Conservation (phyloP, 92 coral and sea anemone genomes). For the Palythoa grandis region DNA sequence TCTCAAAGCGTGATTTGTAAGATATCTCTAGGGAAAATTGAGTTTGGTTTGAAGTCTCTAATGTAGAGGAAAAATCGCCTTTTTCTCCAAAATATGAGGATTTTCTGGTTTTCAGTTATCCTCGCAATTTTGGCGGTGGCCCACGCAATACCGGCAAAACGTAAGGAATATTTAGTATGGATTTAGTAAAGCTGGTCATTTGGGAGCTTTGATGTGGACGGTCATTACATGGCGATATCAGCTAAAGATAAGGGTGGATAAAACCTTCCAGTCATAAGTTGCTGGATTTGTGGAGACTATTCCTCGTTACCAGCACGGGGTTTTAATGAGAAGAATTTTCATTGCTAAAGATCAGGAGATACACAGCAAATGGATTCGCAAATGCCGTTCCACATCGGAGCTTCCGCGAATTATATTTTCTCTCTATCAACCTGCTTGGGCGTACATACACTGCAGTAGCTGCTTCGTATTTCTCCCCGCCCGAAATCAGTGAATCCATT, state of each 20-base stretch:
- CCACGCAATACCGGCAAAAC: constrained; percentile 65
- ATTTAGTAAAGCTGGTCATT: not conserved
- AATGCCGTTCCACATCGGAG: constrained; percentile 34
- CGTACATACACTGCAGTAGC: constrained; percentile 19
- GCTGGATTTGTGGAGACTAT: not conserved
- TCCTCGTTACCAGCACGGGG: not conserved
- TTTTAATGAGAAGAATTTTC: not conserved
- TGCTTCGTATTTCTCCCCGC: constrained; percentile 5
- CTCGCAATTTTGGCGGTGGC: constrained; percentile 76
- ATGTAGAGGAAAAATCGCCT: constrained; percentile 72
- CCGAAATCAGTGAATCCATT: constrained; percentile 1
- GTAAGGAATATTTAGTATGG: constrained; percentile 61
- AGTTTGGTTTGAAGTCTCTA: constrained; percentile 70
- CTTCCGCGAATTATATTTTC: constrained; percentile 13
- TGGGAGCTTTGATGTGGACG: constrained; percentile 34
- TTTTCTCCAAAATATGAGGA: constrained; percentile 74
- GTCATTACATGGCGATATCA: not conserved
- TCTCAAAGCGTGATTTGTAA: constrained; percentile 68
- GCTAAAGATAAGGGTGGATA: not conserved
- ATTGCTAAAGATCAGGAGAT: not conserved
- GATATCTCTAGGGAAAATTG: constrained; percentile 66
- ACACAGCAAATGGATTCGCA: constrained; percentile 1
- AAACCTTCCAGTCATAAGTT: not conserved
- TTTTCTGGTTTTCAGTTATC: constrained; percentile 65
- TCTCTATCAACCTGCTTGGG: constrained; percentile 10